Evolutionary conservation across 1,140 invertebrate species (phyloP), one percentile per base, ranked within the genome.

Genomic region (Phortica variegata): DNA sequence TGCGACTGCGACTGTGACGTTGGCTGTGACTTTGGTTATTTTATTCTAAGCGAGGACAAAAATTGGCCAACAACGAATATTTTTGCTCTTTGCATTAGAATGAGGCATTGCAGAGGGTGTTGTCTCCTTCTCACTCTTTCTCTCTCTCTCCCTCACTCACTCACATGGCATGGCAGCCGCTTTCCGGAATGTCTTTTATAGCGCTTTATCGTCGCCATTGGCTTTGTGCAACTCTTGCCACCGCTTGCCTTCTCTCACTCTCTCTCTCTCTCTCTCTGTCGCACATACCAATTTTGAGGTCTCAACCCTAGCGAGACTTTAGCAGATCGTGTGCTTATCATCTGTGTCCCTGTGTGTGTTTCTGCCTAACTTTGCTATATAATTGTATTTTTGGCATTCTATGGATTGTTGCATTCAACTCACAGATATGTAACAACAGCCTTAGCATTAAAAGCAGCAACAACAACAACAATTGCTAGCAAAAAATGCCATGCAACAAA

Each of bases 381-480:
- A 68, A 68, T 66, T 66, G 63, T 66, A 58, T 55, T 66, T 66
- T 66, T 47, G 60, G 63, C 63, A 68, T 66, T 61, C 46, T 47
- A 54, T 60, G 59, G n/a, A n/a, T n/a, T n/a, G n/a, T 44, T 47
- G 20, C 8, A n/a, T 23, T 26, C 10, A 26, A 47, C 54, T 59
- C 49, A 19, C 60, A 57, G 61, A 60, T 34, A 45, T 37, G 52
- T 40, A 58, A 43, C 40, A 48, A 47, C 33, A 38, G 16, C 31
- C 37, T 37, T 29, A 46, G 17, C 10, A 20, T 16, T 43, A 23
- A 39, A 37, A 49, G 40, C 37, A 40, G 15, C 26, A 31, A 17
- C 26, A 12, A 10, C 49, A 43, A 36, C 39, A 19, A 38, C 51
- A 44, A 44, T 49, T 47, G 10, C 44, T 20, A 17, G 43, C 40